Evolutionary conservation across 2,797 vertebrate species (phyloP), one percentile per base, ranked within the genome.

Genomic region (Rallus crepitans): DNA sequence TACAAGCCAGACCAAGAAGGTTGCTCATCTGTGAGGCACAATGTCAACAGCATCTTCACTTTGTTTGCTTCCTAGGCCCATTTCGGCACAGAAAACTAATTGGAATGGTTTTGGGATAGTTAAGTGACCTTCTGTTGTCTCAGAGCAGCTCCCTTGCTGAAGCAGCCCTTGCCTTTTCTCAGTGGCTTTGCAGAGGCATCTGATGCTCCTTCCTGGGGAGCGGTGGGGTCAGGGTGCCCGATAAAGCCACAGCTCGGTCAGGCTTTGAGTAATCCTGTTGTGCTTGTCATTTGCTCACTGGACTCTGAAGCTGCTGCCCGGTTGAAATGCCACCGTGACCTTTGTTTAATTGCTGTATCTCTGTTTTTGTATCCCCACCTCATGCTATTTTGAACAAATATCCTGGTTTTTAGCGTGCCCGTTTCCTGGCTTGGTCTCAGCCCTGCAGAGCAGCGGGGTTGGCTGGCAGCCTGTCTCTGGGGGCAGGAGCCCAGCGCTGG

Each of bases 171-270:
- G 60, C 33, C 72, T 90, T 33, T 82, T 69, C 55, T 35, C 59
- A 2, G 35, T 47, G 63, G 47, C 55, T 77, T 33, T 59, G 33
- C 75, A 59, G 89, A 15, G 53, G 70, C 1, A 2, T 52, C 48
- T 68, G 76, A 48, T 0, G 0, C 70, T 40, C 59, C 35, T 28
- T 65, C 42, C n/a, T 82, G 0, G 0, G 87, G 48, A 85, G n/a
- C 35, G 2, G 17, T 3, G 2, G 37, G 72, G 24, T 90, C 3
- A 4, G 45, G 35, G 53, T 59, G 17, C 73, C 59, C 1, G 4
- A 14, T 4, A 1, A n/a, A 31, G 37, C 40, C 76, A 5, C 1
- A 2, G 7, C 61, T 47, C 11, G 33, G 27, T 28, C 82, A 66
- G 55, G 27, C 55, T 39, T 45, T 1, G 2, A 63, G 13, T 50